Conservation (phyloP, 2,113 vertebrate species). For the Perca schrenkii region DNA sequence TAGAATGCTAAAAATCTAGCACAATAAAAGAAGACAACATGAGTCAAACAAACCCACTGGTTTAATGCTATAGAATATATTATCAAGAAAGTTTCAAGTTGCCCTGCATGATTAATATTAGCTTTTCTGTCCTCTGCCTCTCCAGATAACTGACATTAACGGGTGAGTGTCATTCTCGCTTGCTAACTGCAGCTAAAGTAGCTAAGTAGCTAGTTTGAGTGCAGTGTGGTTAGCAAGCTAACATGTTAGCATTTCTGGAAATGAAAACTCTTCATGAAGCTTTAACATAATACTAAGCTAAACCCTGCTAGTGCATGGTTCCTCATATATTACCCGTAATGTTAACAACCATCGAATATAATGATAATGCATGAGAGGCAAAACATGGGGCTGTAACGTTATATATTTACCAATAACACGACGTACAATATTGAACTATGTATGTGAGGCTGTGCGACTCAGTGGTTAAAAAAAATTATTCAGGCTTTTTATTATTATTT, state of each 20-base stretch:
- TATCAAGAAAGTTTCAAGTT: fast-evolving
- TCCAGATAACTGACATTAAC: background rate
- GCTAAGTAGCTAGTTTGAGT: background rate
- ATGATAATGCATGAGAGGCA: background rate
- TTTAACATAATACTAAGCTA: background rate
- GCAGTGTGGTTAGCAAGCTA: slow-evolving; percentile 12
- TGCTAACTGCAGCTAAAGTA: background rate
- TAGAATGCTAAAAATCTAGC: background rate
- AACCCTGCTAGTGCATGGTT: background rate
- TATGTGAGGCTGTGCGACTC: too few species aligned
- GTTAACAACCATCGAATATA: background rate
- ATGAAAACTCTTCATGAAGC: background rate
- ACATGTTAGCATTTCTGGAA: slow-evolving; percentile 12
- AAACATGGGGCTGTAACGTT: too few species aligned
- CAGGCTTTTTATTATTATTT: too few species aligned
- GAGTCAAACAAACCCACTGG: background rate
- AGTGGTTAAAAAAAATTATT: too few species aligned
- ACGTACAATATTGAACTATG: too few species aligned
- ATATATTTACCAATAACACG: too few species aligned
- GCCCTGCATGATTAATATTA: background rate
- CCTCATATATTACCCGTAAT: background rate
- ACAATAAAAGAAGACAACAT: slow-evolving; percentile 6
- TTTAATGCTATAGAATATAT: background rate
- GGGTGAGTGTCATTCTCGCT: slow-evolving; percentile 34
- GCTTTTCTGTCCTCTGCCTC: background rate